Evolutionary conservation across 2,888 invertebrate genomes (phyloP).

Genomic region (Rambutsinella grinnellia): DNA sequence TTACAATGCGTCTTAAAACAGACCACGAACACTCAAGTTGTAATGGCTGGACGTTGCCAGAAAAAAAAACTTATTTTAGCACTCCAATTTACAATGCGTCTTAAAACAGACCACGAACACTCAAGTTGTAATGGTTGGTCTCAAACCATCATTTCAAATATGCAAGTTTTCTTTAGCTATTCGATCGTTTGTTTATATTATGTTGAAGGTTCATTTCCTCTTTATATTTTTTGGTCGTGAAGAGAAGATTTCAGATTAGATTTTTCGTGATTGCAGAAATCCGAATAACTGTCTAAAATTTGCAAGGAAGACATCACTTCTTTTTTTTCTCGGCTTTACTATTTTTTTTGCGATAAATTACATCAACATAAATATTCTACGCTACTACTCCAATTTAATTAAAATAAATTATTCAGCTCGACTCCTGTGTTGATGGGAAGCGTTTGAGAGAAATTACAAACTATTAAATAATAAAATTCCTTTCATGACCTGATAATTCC

Average conservation of each 20-base stretch:
- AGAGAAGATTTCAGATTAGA: neutral
- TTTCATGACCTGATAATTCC: neutral
- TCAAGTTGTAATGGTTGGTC: neutral
- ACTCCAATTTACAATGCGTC: neutral
- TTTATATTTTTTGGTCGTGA: neutral
- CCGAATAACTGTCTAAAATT: neutral
- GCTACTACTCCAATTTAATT: too few relatives aligned
- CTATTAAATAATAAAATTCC: constrained; percentile 32
- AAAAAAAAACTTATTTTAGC: too few relatives aligned
- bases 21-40: neutral
- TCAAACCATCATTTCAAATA: too few relatives aligned
- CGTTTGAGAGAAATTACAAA: too few relatives aligned
- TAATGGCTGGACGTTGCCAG: neutral
- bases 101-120: neutral
- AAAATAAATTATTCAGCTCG: too few relatives aligned
- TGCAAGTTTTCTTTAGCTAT: too few relatives aligned
- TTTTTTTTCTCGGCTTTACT: too few relatives aligned
- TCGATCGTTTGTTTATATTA: neutral
- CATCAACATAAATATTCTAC: too few relatives aligned
- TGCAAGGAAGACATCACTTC: too few relatives aligned
- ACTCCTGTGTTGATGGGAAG: too few relatives aligned
- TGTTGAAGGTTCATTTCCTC: neutral
- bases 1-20: neutral
- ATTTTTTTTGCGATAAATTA: too few relatives aligned
- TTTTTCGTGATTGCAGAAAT: neutral